Percentiles rank a stretch among this genome's conserved stretches.
phyloP scores from a whole-genome alignment of 2,888 invertebrate genomes.

The Euzetes globulus region DNA sequence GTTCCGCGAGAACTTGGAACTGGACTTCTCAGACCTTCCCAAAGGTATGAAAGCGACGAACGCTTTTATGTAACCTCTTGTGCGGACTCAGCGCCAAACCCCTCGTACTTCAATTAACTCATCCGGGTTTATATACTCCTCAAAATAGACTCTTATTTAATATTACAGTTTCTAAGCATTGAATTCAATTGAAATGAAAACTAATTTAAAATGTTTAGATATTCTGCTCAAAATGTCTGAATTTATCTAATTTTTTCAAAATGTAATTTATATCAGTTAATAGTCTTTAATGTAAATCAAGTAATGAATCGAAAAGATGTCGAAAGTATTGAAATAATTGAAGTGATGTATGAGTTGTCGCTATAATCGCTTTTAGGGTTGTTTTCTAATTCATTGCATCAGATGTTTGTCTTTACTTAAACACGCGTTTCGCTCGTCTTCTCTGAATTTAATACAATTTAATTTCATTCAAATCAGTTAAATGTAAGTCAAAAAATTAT shows the following conservation, averaged over 20 bases:
- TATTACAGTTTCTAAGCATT: constrained; percentile 8
- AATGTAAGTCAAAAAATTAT: too few relatives aligned
- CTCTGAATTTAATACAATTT: neutral
- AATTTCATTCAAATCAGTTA: neutral
- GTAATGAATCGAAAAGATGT: too few relatives aligned
- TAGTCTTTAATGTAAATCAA: too few relatives aligned
- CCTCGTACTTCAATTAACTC: neutral
- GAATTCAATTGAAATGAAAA: neutral
- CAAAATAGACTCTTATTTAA: neutral
- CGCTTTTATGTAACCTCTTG: constrained; percentile 20
- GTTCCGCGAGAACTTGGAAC: constrained; percentile 8
- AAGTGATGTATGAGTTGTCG: neutral
- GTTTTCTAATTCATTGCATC: neutral
- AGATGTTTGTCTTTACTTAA: neutral
- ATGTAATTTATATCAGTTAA: too few relatives aligned
- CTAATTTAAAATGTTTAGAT: neutral
- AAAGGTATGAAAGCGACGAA: constrained; percentile 17
- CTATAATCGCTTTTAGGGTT: neutral
- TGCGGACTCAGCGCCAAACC: constrained; percentile 16
- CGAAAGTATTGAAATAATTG: too few relatives aligned
- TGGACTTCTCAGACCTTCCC: constrained; percentile 23
- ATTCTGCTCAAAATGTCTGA: too few relatives aligned
- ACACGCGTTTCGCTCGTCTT: neutral
- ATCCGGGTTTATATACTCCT: neutral
- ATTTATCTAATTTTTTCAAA: too few relatives aligned